Evolutionary conservation across 1,140 invertebrate species (phyloP), one percentile per base, ranked within the genome.

Genomic region (Aricia agestis): DNA sequence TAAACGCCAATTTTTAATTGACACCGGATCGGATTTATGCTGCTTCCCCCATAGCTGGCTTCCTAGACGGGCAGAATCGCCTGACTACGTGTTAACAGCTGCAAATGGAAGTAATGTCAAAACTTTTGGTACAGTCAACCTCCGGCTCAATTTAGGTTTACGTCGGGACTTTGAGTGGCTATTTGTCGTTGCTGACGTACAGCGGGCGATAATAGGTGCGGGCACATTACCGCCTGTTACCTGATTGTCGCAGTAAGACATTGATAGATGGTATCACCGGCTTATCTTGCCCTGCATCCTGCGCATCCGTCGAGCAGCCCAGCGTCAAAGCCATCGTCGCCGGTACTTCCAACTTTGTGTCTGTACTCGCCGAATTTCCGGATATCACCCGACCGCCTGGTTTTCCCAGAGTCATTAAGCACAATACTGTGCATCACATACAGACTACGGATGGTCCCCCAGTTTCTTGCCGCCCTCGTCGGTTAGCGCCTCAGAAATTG

Each of bases 181-280:
- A 4, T 88, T 89, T 57, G 65, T 84, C 0, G 66, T 90, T 3
- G 86, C 82, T 10, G 78, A 84, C 52, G 80, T 83, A 0, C 32
- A 31, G 0, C 76, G 74, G 42, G 74, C 87, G 0, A 86, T 86
- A 3, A 82, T 87, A 2, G 86, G 82, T 19, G 78, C 83, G 1
- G 85, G 19, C 66, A 1, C 71, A 83, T 66, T 85, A 78, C 67
- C 73, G 75, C 9, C 72, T 89, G 6, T 71, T 87, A 0, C 75
- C 36, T 36, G 36, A 36, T 36, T 36, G 36, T 9, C 36, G 36
- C 36, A 36, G 6, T 36, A 36, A 36, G 36, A 36, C 6, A 36
- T 36, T 36, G 36, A 36, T 36, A 36, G 36, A 36, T 36, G 36
- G 9, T 36, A 69, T 10, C 57, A 69, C 67, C 1, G 15, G 67